Percentiles rank a stretch among this genome's conserved stretches.
Conservation (phyloP, 2,888 invertebrate genomes). For the Andrena camellia region DNA sequence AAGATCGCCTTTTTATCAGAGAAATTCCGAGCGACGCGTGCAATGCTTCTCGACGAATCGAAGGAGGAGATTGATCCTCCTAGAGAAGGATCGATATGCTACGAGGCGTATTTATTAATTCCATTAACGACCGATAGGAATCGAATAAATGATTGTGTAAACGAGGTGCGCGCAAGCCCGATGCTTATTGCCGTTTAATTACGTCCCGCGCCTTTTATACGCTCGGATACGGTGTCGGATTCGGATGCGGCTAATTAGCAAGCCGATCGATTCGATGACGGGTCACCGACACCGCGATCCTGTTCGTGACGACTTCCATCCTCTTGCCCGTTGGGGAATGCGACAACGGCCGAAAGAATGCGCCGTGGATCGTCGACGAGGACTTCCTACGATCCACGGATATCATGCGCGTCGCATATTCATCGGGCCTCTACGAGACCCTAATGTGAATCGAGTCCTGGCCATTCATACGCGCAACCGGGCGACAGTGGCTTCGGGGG, state of each 20-base stretch:
- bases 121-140: conserved; percentile 59
- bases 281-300: conserved; percentile 65
- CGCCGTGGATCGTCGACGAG: conserved; percentile 21
- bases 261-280: conserved; percentile 56
- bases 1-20: too few species aligned
- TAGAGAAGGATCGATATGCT: conserved; percentile 2
- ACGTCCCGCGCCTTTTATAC: conserved; percentile 50
- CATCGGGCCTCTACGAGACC: conserved; percentile 51
- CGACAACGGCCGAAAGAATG: conserved; percentile 34
- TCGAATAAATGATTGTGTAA: conserved; percentile 58
- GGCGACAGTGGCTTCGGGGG: background rate
- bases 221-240: conserved; percentile 39
- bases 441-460: conserved; percentile 50
- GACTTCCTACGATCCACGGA: conserved; percentile 52
- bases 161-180: background rate
- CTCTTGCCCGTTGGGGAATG: conserved; percentile 29
- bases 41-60: background rate
- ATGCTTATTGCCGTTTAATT: conserved; percentile 62
- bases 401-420: conserved; percentile 57
- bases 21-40: too few species aligned
- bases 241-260: conserved; percentile 61
- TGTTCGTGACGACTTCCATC: conserved; percentile 10
- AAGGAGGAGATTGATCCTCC: background rate
- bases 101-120: conserved; percentile 28
- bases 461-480: conserved; percentile 34